Base-by-base conservation (phyloP, 1,140 invertebrate genomes). In the Calosoma granatense region DNA sequence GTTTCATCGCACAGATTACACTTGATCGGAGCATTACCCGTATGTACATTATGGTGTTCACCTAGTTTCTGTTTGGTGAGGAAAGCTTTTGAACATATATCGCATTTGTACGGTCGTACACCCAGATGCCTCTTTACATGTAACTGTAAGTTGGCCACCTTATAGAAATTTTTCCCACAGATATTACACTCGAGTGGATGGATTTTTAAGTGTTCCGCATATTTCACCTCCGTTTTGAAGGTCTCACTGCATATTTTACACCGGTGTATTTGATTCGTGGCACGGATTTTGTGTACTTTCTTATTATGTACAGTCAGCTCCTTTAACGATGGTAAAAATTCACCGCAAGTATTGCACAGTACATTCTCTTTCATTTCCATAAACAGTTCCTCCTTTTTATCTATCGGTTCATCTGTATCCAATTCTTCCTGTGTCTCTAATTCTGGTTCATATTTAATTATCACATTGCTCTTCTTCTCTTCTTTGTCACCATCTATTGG, bases 31-130 rank as follows among this genome's bases (percentile, higher is more conserved):
- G 87, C 83, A 57, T 86, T 83, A 0, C 88, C 87, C 0, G 88
- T 89, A 67, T 94, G 90, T 22, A 85, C 80, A 53, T 88, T 85
- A 63, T 84, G 85, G 65, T 94, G 90, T 51, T 90, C 88, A 19
- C 81, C 76, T 19, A 90, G 69, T 61, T 88, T 88, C 64, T 88
- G 85, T 57, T 84, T 82, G 1, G 87, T 88, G 4, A 88, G 73
- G 70, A 92, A 93, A 20, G 83, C 79, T 69, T 93, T 87, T 65
- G 86, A 81, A 70, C 92, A 95, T 14, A 86, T 72, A 1, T 82
- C 82, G 64, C 90, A 93, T 67, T 77, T 78, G 65, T 81, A 86
- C 23, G 86, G 84, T 66, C 84, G 86, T 61, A 90, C 85, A 14
- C 85, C 85, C 26, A 88, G 67, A 72, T 92, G 88, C 1, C 84